Evolutionary conservation across 2,888 invertebrate genomes (phyloP).

Genomic region (Machimus atricapillus): DNA sequence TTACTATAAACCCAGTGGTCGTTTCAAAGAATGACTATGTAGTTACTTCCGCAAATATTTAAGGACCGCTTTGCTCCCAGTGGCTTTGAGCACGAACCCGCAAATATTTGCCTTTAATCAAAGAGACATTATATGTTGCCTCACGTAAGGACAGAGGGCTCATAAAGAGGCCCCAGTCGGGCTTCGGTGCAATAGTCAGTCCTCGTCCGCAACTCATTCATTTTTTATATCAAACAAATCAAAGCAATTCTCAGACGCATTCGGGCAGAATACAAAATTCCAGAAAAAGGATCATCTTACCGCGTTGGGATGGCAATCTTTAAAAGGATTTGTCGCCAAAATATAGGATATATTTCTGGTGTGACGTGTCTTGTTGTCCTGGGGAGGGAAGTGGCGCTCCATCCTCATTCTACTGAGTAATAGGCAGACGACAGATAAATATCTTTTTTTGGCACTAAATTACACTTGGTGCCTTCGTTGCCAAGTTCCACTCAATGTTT

Average conservation of each 20-base stretch:
- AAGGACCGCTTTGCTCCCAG: neutral
- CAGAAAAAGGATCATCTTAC: neutral
- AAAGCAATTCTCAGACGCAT: neutral
- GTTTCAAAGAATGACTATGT: neutral
- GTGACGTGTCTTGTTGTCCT: neutral
- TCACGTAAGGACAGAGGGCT: neutral
- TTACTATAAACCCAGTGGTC: neutral
- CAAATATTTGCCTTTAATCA: neutral
- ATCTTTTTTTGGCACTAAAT: slow-evolving; percentile 33
- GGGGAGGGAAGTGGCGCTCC: neutral
- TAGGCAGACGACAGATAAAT: slow-evolving; percentile 22
- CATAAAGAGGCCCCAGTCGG: neutral
- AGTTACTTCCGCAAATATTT: neutral
- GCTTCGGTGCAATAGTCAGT: neutral
- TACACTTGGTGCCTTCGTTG: neutral
- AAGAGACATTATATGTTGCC: neutral
- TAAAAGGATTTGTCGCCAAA: slow-evolving; percentile 19
- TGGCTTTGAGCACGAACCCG: neutral
- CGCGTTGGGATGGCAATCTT: neutral
- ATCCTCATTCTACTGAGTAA: neutral
- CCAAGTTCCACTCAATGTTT: neutral
- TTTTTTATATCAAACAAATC: neutral
- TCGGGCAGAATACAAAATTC: neutral
- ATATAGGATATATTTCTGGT: neutral
- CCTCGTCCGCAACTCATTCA: neutral